Base-by-base conservation (phyloP, 30 jellyfish, hydroid and myxozoan genomes). In the Phacellophora camtschatica region DNA sequence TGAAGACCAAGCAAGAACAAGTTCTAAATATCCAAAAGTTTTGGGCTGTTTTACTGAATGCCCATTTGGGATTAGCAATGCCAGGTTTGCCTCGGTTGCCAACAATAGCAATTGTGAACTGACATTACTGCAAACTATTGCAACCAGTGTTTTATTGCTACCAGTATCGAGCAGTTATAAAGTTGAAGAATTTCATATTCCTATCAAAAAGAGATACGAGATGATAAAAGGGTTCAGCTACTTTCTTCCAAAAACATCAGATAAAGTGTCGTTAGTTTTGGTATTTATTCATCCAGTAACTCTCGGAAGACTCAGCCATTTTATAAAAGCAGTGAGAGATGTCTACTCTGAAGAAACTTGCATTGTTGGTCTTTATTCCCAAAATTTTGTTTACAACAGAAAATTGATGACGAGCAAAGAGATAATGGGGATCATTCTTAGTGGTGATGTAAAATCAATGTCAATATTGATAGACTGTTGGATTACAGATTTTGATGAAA, bases 261-360 rank as follows among this genome's bases (percentile, higher is more conserved):
- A 9, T 11, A 56, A 39, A 20, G 45, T 51, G 2, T 19, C 86
- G 18, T 50, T 72, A 11, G 86, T 72, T 15, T 16, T 72, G 13
- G 43, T 56, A 29, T 72, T 72, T 41, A 72, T 72, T 16, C 86
- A 72, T 37, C 86, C 86, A 27, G 74, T 72, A 9, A 72, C 74
- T 1, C 71, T 72, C 11, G 86, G 86, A 20, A 72, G 86, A 32
- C 28, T 72, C 66, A 1, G 72, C 36, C 56, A 72, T 35, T 31
- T 72, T 29, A 63, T 72, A 11, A 56, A 72, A 49, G 74, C 74
- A 0, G 35, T 72, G 34, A 64, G 74, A 48, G 56, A 32, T n/a
- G 49, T 23, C 16, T 72, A 72, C 36, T 36, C 73, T 4, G 25
- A 31, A 0, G 64, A 53, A 4, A 72, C 86, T 31, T 72, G 86